A percentile compares a stretch with the other conserved stretches of the same genome.
These are phyloP conservation scores for Denticeps clupeoides DNA, from an alignment of 2,797 vertebrate species.

Conservation along the genomic window DNA sequence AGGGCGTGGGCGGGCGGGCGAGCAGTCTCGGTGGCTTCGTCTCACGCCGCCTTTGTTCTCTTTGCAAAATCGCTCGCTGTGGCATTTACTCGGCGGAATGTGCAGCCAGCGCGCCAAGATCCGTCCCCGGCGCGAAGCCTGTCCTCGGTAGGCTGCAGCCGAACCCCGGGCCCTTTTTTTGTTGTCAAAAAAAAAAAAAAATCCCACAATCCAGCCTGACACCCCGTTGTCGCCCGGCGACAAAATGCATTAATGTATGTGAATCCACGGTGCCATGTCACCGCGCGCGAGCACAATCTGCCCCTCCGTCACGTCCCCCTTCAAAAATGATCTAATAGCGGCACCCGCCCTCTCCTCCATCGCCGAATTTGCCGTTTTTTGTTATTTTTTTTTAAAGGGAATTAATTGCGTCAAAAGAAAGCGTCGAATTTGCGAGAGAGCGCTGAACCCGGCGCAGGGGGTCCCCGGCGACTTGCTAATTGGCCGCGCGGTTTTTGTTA, in stretches of 20 bases:
- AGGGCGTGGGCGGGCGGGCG: constrained; percentile 24
- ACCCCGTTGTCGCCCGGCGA: too few species aligned
- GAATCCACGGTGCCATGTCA: too few species aligned
- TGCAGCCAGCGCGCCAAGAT: constrained; percentile 33
- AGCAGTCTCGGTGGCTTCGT: constrained; percentile 55
- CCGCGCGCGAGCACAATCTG: too few species aligned
- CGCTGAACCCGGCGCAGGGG: constrained; percentile 51
- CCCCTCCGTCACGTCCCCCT: too few species aligned
- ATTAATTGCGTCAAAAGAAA: constrained; percentile 29
- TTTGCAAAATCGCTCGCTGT: constrained; percentile 53
- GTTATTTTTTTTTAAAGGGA: too few species aligned
- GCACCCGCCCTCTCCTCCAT: too few species aligned
- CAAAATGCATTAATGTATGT: too few species aligned
- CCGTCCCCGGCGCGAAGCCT: too few species aligned
- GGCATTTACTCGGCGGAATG: constrained; percentile 54
- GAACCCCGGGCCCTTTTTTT: too few species aligned
- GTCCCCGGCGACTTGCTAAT: constrained; percentile 60
- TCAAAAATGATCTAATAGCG: too few species aligned
- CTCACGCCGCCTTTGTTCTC: constrained; percentile 59
- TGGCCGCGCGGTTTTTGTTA: constrained; percentile 52
- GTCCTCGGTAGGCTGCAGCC: constrained; percentile 41
- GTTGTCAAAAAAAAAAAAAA: too few species aligned
- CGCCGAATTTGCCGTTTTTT: constrained; percentile 11
- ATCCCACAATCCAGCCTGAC: too few species aligned
- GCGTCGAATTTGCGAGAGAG: constrained; percentile 33